Percentiles rank a stretch among this genome's conserved stretches.
These are phyloP conservation scores for Morpho helenor DNA, from an alignment of 2,888 invertebrate genomes.

Conservation along the genomic window DNA sequence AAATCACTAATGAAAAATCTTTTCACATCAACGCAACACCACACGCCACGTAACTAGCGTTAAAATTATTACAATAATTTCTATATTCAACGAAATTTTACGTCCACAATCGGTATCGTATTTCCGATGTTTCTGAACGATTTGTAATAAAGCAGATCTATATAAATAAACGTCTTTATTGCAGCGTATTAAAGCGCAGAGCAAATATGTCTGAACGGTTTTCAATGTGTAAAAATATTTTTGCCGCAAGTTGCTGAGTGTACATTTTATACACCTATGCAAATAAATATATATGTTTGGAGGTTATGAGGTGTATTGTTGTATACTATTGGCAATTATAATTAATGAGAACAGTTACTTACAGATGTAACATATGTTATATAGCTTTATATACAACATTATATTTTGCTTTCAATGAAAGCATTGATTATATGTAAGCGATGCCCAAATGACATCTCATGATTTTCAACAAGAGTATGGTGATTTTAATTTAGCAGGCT, in stretches of 20 bases:
- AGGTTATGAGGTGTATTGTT: slow-evolving; percentile 28
- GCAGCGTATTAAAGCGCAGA: slow-evolving; percentile 5
- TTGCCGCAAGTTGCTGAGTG: slow-evolving; percentile 16
- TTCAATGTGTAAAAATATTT: not conserved
- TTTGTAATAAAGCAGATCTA: not conserved
- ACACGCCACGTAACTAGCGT: slow-evolving; percentile 7
- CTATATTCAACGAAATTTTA: slow-evolving; percentile 18
- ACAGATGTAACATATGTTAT: too few species aligned
- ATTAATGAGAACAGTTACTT: too few species aligned
- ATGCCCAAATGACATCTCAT: too few species aligned
- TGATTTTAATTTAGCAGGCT: too few species aligned
- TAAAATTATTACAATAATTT: slow-evolving; percentile 7
- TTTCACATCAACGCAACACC: not conserved
- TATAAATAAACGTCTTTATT: slow-evolving; percentile 3
- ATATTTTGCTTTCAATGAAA: too few species aligned
- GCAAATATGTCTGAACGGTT: not conserved
- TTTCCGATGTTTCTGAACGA: slow-evolving; percentile 6
- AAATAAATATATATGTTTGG: slow-evolving; percentile 44
- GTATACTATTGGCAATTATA: too few species aligned
- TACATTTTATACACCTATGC: slow-evolving; percentile 49
- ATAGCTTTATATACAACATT: too few species aligned
- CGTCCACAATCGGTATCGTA: slow-evolving; percentile 16
- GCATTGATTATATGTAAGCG: too few species aligned
- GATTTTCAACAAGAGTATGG: too few species aligned
- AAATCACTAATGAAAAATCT: not conserved